Evolutionary conservation across 2,113 vertebrate genomes (phyloP), one percentile per base, ranked within the genome.

Genomic region (Capreolus pygargus): DNA sequence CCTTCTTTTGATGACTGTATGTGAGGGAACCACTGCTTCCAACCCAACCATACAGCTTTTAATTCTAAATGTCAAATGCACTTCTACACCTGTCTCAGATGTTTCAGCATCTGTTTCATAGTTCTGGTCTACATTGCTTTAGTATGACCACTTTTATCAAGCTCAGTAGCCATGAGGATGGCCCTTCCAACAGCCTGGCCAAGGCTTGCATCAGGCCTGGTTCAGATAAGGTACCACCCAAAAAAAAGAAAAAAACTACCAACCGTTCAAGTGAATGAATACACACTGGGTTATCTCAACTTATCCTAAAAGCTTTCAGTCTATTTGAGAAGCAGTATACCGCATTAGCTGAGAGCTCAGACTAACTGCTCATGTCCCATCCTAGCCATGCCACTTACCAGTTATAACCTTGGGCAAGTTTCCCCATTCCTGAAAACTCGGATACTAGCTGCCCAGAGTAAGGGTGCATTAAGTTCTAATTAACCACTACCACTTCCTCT

Each of bases 311-410:
- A 55, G 39, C 2, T 33, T 64, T 61, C 30, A 30, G 25, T 4
- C 4, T 52, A 21, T 52, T n/a, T 14, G 10, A 70, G 9, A 70
- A 55, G 27, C 14, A 43, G 23, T 9, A 45, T 0, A 33, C 45
- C 5, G 1, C 7, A 23, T 3, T 0, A 21, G 9, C 17, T 25
- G 8, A 36, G 36, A 64, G 5, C 16, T n/a, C 2, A 2, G 21
- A 15, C 16, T 67, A 2, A 45, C 25, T 19, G 9, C 1, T 19
- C 28, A 11, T 8, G 28, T 36, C 55, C 25, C 7, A 10, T 14
- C 19, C 45, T 9, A 57, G 25, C n/a, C 61, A 36, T 50, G 36
- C n/a, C 9, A 12, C 47, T 28, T 43, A 23, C 7, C 2, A 27
- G 25, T 1, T 57, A 6, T n/a, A 57, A 82, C 52, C 33, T 12